These are phyloP conservation scores for Protonibea diacanthus DNA, from an alignment of 2,797 vertebrate genomes.

Conservation along the genomic window DNA sequence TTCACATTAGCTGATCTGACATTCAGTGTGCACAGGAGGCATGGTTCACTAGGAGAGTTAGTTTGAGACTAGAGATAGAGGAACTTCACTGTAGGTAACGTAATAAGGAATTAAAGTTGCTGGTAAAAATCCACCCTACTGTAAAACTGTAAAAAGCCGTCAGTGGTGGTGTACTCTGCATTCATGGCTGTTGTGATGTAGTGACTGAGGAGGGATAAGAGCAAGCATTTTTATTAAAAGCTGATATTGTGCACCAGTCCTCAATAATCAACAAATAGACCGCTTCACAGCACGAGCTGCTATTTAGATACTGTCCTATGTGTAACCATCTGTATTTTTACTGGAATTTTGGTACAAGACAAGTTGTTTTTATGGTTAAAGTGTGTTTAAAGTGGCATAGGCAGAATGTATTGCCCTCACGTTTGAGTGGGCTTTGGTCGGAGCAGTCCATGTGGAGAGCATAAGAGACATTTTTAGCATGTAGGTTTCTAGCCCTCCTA, in stretches of 20 bases:
- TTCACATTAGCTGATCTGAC: constrained; percentile 41
- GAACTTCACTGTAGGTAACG: constrained; percentile 29
- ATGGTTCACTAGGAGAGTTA: neutral
- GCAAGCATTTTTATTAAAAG: neutral
- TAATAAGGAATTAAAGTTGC: constrained; percentile 6
- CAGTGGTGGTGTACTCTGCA: neutral
- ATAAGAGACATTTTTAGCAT: too few relatives aligned
- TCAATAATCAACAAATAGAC: neutral
- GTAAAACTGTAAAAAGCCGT: constrained; percentile 3
- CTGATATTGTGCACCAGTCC: neutral
- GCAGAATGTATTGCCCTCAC: too few relatives aligned
- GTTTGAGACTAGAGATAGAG: constrained; percentile 26
- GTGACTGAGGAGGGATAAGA: neutral
- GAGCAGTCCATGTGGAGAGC: too few relatives aligned
- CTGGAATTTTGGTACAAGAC: neutral
- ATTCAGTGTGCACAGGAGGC: constrained; percentile 11
- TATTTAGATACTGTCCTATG: neutral
- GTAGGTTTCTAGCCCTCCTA: too few relatives aligned
- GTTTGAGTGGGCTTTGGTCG: too few relatives aligned
- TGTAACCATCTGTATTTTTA: too few relatives aligned
- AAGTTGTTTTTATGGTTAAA: too few relatives aligned
- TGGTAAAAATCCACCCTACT: neutral
- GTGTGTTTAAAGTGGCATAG: too few relatives aligned
- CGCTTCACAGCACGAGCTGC: neutral
- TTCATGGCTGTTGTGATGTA: neutral